Percentiles rank a stretch among this genome's conserved stretches.
These are phyloP conservation scores for Jordanella pulchra DNA, from an alignment of 2,797 vertebrate genomes.

Conservation along the genomic window DNA sequence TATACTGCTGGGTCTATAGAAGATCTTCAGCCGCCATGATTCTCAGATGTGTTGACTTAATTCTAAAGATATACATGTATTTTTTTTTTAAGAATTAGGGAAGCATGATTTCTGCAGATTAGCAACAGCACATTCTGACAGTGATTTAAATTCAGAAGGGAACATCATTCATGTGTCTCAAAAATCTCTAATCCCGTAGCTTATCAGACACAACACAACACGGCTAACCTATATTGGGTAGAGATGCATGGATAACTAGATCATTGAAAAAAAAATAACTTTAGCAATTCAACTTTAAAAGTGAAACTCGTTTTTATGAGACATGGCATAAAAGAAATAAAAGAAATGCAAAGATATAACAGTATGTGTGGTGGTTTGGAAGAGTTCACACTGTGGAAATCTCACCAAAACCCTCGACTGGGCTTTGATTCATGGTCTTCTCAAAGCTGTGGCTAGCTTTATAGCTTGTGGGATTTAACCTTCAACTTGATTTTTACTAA, in stretches of 20 bases:
- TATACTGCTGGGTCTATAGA: slow-evolving; percentile 25
- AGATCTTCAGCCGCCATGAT: slow-evolving; percentile 9
- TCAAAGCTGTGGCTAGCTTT: not conserved
- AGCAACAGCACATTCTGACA: no score
- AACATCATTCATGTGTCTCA: not conserved
- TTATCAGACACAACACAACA: not conserved
- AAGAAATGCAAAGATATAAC: not conserved
- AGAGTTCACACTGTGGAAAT: not conserved
- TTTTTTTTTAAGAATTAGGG: not conserved
- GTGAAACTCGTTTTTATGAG: not conserved
- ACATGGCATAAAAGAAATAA: not conserved
- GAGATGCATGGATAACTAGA: not conserved
- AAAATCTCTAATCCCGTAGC: not conserved
- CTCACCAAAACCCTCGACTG: not conserved
- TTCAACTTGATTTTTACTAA: not conserved
- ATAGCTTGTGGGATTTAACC: not conserved
- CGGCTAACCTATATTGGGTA: not conserved
- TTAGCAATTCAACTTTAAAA: not conserved
- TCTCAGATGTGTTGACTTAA: slow-evolving; percentile 24
- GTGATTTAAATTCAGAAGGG: not conserved
- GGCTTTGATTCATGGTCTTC: not conserved
- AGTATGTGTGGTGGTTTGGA: not conserved
- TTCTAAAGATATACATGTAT: not conserved
- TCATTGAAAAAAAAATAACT: not conserved
- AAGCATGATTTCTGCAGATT: not conserved